Conservation (phyloP, 2,797 vertebrate species). For the Sitta carolinensis region DNA sequence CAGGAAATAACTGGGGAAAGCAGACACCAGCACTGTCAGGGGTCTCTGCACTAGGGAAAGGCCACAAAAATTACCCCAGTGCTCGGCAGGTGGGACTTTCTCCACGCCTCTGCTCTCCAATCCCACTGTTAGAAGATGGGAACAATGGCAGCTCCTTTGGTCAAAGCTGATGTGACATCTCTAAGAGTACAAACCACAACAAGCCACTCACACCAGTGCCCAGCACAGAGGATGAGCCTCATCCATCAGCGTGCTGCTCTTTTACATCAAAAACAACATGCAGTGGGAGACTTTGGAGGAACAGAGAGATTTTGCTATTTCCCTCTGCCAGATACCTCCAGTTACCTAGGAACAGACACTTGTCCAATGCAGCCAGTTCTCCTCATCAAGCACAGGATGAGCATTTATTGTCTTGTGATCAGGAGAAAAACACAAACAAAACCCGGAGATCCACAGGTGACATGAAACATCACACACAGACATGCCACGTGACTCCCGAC, state of each 20-base stretch:
- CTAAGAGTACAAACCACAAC: not conserved
- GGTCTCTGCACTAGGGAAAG: not conserved
- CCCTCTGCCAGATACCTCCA: not conserved
- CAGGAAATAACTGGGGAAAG: not conserved
- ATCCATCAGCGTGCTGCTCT: not conserved
- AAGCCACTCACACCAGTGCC: not conserved
- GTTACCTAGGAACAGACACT: slow-evolving; percentile 59
- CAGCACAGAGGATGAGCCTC: not conserved
- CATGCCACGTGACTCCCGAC: not conserved
- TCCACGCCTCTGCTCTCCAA: not conserved
- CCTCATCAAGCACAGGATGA: slow-evolving; percentile 58
- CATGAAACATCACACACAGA: not conserved
- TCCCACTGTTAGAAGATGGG: accelerated
- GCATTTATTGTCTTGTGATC: slow-evolving; percentile 62
- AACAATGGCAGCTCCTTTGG: not conserved
- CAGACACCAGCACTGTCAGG: not conserved
- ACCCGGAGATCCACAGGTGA: slow-evolving; percentile 3
- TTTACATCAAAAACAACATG: not conserved
- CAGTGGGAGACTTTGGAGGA: slow-evolving; percentile 9
- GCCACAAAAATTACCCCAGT: not conserved
- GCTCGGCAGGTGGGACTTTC: not conserved
- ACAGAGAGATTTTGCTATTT: not conserved
- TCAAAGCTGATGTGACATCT: not conserved
- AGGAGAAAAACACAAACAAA: not conserved
- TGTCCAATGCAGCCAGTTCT: slow-evolving; percentile 4